Percentiles rank a stretch among this genome's conserved stretches.
These are phyloP conservation scores for Urocyon cinereoargenteus DNA, from an alignment of 2,797 vertebrate species.

Conservation along the genomic window DNA sequence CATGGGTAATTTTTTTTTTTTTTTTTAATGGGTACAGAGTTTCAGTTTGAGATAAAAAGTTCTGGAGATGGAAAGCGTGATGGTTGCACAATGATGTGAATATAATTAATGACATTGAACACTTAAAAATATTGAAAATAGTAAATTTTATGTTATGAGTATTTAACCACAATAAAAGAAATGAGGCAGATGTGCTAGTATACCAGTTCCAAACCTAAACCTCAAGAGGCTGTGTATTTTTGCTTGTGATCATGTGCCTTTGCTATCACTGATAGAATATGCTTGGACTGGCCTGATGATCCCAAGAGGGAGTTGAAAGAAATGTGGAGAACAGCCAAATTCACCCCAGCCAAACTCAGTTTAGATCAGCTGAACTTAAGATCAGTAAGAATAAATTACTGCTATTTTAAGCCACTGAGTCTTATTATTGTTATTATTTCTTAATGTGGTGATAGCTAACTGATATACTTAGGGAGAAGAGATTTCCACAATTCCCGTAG, in stretches of 20 bases:
- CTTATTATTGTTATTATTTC: not conserved
- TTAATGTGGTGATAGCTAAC: not conserved
- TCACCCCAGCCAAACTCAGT: not conserved
- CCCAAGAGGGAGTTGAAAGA: not conserved
- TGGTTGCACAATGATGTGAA: not conserved
- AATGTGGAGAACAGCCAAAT: not conserved
- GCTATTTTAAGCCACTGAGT: conserved; percentile 12
- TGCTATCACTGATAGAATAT: not conserved
- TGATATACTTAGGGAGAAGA: not conserved
- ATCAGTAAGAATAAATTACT: not conserved
- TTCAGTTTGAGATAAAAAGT: not conserved
- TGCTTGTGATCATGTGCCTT: not conserved
- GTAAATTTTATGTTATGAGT: not conserved
- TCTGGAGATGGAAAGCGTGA: not conserved
- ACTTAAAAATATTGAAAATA: conserved; percentile 7
- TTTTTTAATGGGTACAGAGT: not conserved
- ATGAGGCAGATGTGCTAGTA: not conserved
- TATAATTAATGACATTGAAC: not conserved
- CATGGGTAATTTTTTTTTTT: not conserved
- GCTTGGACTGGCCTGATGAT: not conserved
- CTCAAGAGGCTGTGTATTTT: not conserved
- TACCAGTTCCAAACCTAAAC: not conserved
- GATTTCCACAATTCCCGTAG: not conserved
- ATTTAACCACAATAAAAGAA: conserved; percentile 23
- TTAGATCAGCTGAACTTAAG: not conserved